phyloP scores from a whole-genome alignment of 2,888 invertebrate species.

The Molanna angustata region DNA sequence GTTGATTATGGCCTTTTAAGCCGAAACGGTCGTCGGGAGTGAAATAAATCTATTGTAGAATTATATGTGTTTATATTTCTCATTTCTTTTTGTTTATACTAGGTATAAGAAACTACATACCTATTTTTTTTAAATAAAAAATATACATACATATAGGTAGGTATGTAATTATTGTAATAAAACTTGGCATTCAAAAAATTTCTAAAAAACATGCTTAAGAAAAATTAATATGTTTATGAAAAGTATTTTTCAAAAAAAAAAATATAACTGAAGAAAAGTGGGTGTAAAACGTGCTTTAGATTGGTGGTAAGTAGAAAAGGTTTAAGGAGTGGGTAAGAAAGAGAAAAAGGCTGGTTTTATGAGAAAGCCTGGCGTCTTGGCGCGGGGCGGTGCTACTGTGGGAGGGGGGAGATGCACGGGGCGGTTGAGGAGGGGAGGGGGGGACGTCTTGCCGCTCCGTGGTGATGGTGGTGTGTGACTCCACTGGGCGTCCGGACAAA shows the following conservation, averaged over 20 bases:
- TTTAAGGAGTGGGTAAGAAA: slow-evolving; percentile 46
- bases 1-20: no score
- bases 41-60: no score
- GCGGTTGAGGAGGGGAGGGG: slow-evolving; percentile 38
- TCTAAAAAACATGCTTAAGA: neutral
- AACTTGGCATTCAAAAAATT: no score
- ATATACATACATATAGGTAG: no score
- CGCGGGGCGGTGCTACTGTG: slow-evolving; percentile 43
- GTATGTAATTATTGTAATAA: no score
- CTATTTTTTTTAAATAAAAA: no score
- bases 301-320: slow-evolving; percentile 16
- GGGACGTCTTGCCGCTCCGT: slow-evolving; percentile 35
- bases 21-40: no score
- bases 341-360: slow-evolving; percentile 59
- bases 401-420: slow-evolving; percentile 33
- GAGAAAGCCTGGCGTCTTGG: slow-evolving; percentile 44
- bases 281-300: slow-evolving; percentile 27
- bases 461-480: slow-evolving; percentile 16
- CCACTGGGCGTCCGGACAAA: no score
- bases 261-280: neutral
- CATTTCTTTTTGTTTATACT: no score
- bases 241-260: neutral
- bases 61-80: no score
- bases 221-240: neutral
- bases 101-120: no score